Base-by-base conservation (phyloP, 2,888 invertebrate species). In the Drosophila multiciliata region DNA sequence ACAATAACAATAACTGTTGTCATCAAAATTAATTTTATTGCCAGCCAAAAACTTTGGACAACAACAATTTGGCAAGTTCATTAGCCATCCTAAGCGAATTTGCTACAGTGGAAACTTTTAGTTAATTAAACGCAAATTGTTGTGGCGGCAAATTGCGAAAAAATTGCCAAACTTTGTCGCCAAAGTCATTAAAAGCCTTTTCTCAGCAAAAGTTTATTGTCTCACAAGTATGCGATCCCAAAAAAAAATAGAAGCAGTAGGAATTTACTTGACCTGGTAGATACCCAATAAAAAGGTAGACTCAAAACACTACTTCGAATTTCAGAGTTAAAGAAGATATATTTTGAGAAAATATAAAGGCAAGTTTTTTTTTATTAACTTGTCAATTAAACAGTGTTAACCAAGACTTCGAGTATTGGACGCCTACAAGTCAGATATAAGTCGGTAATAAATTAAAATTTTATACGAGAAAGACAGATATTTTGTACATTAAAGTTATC, bases 21-120 rank as follows among this genome's bases (percentile, higher is more conserved):
- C 90, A 90, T 90, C 89, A 87, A 87, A 90, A 90, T 87, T 88
- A 90, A 87, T 90, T 90, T 87, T 78, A 87, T 87, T 82, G 90
- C 88, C 75, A 75, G 88, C 52, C 85, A 89, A 89, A 90, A 90
- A 86, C 85, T 90, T 90, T 89, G 73, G 68, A 79, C 90, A 84
- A 73, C 73, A 73, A 74, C 78, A 73, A 88, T 82, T 80, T 85
- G 88, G 70, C 72, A 75, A 82, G 86, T 78, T 80, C 90, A 90
- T 85, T 90, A 88, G 90, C 80, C 79, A 75, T 73, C 53, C 85
- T 82, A 80, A 83, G 59, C 82, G 70, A 59, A 70, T 73, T 80
- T 45, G 20, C 17, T 15, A 62, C 55, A 55, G 60, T 61, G 54
- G 62, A 55, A 83, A 80, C 80, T 81, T 80, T 76, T 87, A 90